Evolutionary conservation across 2,888 invertebrate species (phyloP), one percentile per base, ranked within the genome.

Genomic region (Ormyrus thymus): DNA sequence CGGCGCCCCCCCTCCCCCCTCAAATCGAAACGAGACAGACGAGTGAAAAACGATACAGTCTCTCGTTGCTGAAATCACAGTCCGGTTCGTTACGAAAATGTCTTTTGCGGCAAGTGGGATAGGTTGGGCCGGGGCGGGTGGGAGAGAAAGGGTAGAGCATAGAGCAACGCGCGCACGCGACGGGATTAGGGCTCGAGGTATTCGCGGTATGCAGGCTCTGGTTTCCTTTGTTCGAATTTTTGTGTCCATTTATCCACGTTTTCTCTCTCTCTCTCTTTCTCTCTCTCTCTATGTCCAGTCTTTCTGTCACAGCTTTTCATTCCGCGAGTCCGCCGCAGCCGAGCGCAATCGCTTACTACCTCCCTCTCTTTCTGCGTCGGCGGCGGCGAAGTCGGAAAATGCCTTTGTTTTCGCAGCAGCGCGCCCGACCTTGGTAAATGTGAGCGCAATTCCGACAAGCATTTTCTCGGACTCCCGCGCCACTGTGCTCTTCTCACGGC

Each of bases 201-300:
- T 87, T 85, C 83, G 82, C 75, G 86, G 85, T 83, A 86, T 85
- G 84, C 82, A 79, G 81, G 74, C 81, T 83, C 81, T 82, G 83
- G 83, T 83, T 83, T 84, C 84, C 85, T 86, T 85, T 86, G 85
- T 86, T 84, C 83, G 80, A 87, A 87, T 86, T 87, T 87, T 87
- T 85, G 80, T 83, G 84, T 84, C 84, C 85, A 87, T 87, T 87
- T 86, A 85, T 86, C 85, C 83, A 81, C 82, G 80, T 84, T 51
- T 82, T 65, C 61, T 58, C 51, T 51, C 46, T 15, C 50, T 53
- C 1, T 51, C 50, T 66, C 56, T 46, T 29, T 45, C 15, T 64
- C 68, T n/a, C 55, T 15, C 51, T 13, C n/a, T 55, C 48, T 69
- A n/a, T 81, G 73, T 78, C 74, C 82, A 81, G 80, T 78, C 80